Evolutionary conservation across 2,797 vertebrate species (phyloP), one percentile per base, ranked within the genome.

Genomic region (Lerista edwardsae): DNA sequence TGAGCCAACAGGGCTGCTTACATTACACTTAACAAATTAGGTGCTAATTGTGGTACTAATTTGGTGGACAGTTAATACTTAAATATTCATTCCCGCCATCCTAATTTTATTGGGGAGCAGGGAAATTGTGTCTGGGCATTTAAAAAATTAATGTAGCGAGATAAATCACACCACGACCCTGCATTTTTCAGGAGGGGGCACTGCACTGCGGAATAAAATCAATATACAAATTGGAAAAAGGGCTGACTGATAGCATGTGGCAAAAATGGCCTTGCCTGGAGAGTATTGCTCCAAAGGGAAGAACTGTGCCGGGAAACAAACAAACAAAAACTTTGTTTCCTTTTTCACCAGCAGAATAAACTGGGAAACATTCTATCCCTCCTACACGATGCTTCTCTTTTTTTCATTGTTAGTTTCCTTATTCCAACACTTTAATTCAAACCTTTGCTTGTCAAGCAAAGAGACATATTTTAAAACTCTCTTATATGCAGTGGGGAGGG

Each of bases 31-130:
- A 91, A 90, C 79, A 94, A 95, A 95, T 44, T 90, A 75, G 86
- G 88, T 91, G 90, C 88, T 94, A 92, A 95, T 86, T 93, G 84
- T 73, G 91, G 89, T 84, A 87, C 79, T 93, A 90, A 90, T 93
- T 93, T 92, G 90, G 93, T 84, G 83, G 57, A 91, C 85, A 91
- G 92, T 89, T 87, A 89, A 78, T 88, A 90, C 47, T 93, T 95
- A 91, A 88, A 94, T 91, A 91, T 93, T 95, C 85, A 92, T 94
- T 93, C 94, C 93, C 93, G 90, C 93, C 93, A 92, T 51, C 7
- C 93, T 87, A 93, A 87, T 94, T 91, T 94, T 94, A 92, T 92
- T 94, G 92, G 83, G 77, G 57, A 86, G 82, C 91, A 91, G 80
- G 92, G 86, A 86, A 90, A 86, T 93, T 92, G 93, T 87, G 91